Conservation (phyloP, 2,113 vertebrate genomes). For the Solenodon paradoxus region DNA sequence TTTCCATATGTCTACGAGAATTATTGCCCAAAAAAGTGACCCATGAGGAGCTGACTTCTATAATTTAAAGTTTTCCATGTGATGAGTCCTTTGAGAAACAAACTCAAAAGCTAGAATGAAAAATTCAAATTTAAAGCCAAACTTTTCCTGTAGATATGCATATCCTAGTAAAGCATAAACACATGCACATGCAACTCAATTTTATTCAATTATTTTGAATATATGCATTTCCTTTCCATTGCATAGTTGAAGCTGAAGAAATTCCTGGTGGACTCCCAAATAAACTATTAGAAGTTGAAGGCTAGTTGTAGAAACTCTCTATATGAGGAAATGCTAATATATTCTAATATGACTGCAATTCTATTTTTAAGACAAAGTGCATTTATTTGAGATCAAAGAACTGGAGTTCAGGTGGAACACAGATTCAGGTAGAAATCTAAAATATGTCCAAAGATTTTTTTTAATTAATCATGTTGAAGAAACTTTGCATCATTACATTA, state of each 20-base stretch:
- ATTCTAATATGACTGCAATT: too few species aligned
- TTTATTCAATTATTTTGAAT: background rate
- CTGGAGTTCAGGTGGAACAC: too few species aligned
- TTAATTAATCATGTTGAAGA: too few species aligned
- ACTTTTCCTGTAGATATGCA: background rate
- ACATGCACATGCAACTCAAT: background rate
- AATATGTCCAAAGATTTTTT: too few species aligned
- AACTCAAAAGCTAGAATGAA: slow-evolving; percentile 50
- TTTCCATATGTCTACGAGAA: slow-evolving; percentile 75
- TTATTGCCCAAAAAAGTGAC: slow-evolving; percentile 50
- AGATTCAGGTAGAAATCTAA: too few species aligned
- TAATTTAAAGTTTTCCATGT: slow-evolving; percentile 63
- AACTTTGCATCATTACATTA: too few species aligned
- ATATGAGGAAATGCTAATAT: background rate
- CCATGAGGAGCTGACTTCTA: slow-evolving; percentile 51
- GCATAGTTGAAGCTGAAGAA: background rate
- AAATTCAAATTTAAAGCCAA: slow-evolving; percentile 39
- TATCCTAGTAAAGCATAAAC: background rate
- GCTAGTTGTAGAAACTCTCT: background rate
- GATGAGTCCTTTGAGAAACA: slow-evolving; percentile 52
- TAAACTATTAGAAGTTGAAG: background rate
- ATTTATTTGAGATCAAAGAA: too few species aligned
- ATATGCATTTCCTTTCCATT: background rate
- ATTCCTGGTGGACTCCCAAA: background rate
- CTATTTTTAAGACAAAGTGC: too few species aligned